phyloP scores from a whole-genome alignment of 2,113 vertebrate species.

The Spilogale gracilis region DNA sequence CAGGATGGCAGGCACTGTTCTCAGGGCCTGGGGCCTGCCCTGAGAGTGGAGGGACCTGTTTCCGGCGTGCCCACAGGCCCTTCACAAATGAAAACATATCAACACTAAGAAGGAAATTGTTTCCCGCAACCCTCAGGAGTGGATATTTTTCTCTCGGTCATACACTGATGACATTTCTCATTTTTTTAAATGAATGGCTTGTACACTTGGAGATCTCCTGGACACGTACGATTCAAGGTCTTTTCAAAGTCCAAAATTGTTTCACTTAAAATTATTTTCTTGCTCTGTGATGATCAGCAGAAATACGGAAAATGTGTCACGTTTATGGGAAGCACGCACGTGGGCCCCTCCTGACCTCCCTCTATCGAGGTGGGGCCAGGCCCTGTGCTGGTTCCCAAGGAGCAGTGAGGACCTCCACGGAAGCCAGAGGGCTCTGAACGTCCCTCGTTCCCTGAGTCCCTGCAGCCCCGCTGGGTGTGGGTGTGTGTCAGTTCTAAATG shows the following conservation, averaged over 20 bases:
- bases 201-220: not conserved
- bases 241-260: not conserved
- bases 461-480: no score
- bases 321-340: not conserved
- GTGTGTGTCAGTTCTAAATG: no score
- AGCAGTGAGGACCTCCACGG: not conserved
- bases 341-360: not conserved
- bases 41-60: no score
- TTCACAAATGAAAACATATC: accelerated
- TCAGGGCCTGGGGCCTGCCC: not conserved
- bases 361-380: no score
- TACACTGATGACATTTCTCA: not conserved
- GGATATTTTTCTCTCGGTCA: not conserved
- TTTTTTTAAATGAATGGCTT: not conserved
- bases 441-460: no score
- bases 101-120: no score
- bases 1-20: no score
- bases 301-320: not conserved
- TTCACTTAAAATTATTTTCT: not conserved
- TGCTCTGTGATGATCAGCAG: not conserved
- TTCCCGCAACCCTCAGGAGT: no score
- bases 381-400: no score
- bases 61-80: no score
- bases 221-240: not conserved
- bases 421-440: not conserved